Base-by-base conservation (phyloP, 1,140 invertebrate species). In the Plodia interpunctella region DNA sequence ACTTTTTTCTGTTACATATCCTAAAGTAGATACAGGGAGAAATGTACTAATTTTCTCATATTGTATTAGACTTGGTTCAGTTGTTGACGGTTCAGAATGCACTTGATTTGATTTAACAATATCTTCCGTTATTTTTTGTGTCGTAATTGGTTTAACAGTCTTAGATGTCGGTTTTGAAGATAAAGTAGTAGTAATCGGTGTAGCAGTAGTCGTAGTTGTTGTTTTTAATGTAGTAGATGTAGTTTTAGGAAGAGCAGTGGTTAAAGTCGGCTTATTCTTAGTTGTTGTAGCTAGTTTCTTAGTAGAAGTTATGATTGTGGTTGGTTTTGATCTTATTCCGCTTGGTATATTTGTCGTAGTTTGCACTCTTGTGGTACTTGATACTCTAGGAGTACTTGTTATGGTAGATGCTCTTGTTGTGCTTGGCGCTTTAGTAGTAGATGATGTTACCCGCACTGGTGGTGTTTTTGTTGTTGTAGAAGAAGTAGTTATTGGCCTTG, bases 11-110 rank as follows among this genome's bases (percentile, higher is more conserved):
- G 67, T 78, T 2, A 74, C 59, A 62, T 78, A 74, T 18, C 70
- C 55, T 10, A 68, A 55, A 55, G 74, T 78, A 20, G 82, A 80
- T 51, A 73, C 30, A 52, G 84, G 83, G 51, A 78, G 66, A 60
- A 76, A 76, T n/a, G 74, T 73, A 25, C 66, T 73, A 19, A 72
- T 61, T 62, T 70, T 75, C 57, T 74, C 74, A 52, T 65, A 73
- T 21, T 65, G 35, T 13, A 58, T 35, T 18, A 35, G 53, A 60
- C 11, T 57, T 60, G 70, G 68, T 60, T 69, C 66, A 15, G 38
- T n/a, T 17, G 35, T 50, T 60, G 15, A 58, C 51, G 20, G 63
- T 63, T 65, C 13, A 15, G n/a, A 15, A 15, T 44, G 13, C n/a
- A 44, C 2, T 44, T 15, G 13, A 44, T 44, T 44, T 15, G 38